phyloP scores from a whole-genome alignment of 2,797 vertebrate genomes.

The Phataginus tricuspis region DNA sequence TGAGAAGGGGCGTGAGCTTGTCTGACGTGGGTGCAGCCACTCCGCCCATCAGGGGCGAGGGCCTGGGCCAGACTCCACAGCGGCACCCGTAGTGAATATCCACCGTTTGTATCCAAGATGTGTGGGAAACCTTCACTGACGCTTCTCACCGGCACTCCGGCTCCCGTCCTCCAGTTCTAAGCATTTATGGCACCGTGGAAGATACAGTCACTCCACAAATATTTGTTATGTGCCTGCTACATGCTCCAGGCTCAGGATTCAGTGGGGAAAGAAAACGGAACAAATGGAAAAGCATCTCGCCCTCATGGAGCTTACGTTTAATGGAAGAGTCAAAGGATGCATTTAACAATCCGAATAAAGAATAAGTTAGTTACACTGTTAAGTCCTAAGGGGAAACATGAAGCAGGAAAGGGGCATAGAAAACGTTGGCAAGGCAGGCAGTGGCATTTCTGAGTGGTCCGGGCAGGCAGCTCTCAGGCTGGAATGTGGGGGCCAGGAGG shows the following conservation, averaged over 20 bases:
- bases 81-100: rapidly evolving
- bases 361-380: neutral
- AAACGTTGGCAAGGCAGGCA: neutral
- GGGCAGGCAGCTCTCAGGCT: neutral
- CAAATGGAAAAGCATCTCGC: neutral
- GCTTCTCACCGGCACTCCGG: too few species aligned
- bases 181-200: rapidly evolving
- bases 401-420: neutral
- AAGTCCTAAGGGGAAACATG: neutral
- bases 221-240: too few species aligned
- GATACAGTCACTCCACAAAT: neutral
- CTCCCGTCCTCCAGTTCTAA: rapidly evolving
- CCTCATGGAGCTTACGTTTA: neutral
- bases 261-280: neutral
- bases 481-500: neutral
- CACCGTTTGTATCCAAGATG: neutral
- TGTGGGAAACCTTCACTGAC: too few species aligned
- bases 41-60: too few species aligned
- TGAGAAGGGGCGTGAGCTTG: neutral
- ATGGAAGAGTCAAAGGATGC: neutral
- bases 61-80: too few species aligned
- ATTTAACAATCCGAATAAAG: neutral
- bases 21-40: neutral
- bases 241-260: neutral
- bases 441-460: neutral